Percentiles rank a stretch among this genome's conserved stretches.
Conservation (phyloP, 2,888 invertebrate species). For the Thelaira solivaga region DNA sequence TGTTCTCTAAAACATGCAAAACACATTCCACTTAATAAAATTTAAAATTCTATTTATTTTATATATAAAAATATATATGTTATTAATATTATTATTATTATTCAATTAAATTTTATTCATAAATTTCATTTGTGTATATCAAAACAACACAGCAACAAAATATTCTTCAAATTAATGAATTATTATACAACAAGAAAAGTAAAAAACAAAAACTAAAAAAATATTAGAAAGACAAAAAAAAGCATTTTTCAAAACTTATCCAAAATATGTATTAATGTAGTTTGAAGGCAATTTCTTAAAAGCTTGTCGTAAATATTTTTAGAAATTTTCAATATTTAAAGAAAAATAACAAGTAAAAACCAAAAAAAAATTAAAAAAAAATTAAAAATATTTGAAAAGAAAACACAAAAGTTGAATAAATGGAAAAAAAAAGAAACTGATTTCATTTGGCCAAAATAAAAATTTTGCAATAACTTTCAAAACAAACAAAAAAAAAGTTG, state of each 20-base stretch:
- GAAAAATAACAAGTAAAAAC: slow-evolving; percentile 52
- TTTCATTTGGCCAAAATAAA: slow-evolving; percentile 9
- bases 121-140: slow-evolving; percentile 28
- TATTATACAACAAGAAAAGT: background rate
- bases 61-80: slow-evolving; percentile 37
- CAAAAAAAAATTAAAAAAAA: slow-evolving; percentile 47
- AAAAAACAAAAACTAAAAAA: slow-evolving; percentile 27
- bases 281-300: slow-evolving; percentile 72
- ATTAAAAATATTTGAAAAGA: slow-evolving; percentile 50
- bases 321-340: slow-evolving; percentile 69
- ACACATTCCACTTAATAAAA: slow-evolving; percentile 38
- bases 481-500: background rate
- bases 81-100: too few species aligned
- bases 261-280: slow-evolving; percentile 66
- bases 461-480: slow-evolving; percentile 17
- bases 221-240: slow-evolving; percentile 39
- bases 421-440: background rate
- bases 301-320: slow-evolving; percentile 72
- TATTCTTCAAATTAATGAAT: slow-evolving; percentile 42
- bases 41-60: slow-evolving; percentile 52
- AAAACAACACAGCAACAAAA: slow-evolving; percentile 23
- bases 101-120: slow-evolving; percentile 31
- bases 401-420: slow-evolving; percentile 49
- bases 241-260: slow-evolving; percentile 55
- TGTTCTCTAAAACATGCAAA: slow-evolving; percentile 38